Evolutionary conservation across 2,888 invertebrate genomes (phyloP), one percentile per base, ranked within the genome.

Genomic region (Cheilosia variabilis): DNA sequence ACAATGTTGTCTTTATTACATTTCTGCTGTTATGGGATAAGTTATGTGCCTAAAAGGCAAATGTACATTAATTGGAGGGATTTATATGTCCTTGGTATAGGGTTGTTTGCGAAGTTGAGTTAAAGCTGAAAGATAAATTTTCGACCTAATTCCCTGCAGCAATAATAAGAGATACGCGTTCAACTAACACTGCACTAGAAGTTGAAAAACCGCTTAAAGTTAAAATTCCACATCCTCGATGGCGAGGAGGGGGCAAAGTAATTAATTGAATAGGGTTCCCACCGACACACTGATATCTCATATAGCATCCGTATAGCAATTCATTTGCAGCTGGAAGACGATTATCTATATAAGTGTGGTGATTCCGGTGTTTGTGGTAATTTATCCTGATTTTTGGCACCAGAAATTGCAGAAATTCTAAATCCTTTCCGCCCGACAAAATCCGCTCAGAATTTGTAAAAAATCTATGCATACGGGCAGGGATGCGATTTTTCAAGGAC

Each of bases 1-100:
- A 86, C 81, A 86, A 77, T 86, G 86, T 86, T 86, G 86, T 86
- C 86, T 86, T 86, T 86, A 86, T 86, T 86, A 66, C 86, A 77
- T 81, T 86, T 77, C 57, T 45, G 75, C 69, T 84, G 65, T 84
- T 84, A 79, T 79, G 77, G 81, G 81, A 76, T 81, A 86, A 86
- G 68, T 86, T 86, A 86, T 86, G 76, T 86, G 81, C 72, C 86
- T 69, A 22, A 72, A 53, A 81, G 81, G 81, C 81, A 77, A 86
- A 72, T 68, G 68, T 63, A 86, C 81, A 86, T 77, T 86, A 86
- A 86, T 81, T 86, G 86, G 81, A 77, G 68, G 81, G 86, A 80
- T 81, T 77, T 81, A 76, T 81, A 68, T 80, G 84, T 80, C 75
- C 84, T 75, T 66, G 60, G n/a, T 19, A 58, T 27, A 15, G n/a